Evolutionary conservation across 2,797 vertebrate species (phyloP).

Genomic region (Mastacembelus armatus): DNA sequence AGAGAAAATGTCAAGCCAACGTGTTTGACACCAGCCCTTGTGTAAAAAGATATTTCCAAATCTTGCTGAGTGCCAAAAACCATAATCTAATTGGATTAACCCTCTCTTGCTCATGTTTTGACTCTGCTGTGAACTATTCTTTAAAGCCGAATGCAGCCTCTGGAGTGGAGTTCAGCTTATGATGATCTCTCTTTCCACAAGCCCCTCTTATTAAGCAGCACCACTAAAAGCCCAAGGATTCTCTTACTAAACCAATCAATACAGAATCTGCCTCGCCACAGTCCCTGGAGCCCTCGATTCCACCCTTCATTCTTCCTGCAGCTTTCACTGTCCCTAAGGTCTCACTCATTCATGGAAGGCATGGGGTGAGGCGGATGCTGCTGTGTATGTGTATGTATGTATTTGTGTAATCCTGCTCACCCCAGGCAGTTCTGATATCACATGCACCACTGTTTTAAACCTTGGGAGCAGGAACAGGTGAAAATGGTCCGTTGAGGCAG

Average conservation of each 20-base stretch:
- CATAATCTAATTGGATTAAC: constrained; percentile 31
- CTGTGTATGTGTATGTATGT: not conserved
- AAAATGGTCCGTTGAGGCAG: constrained; percentile 51
- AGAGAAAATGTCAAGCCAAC: not conserved
- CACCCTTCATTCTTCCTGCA: constrained; percentile 61
- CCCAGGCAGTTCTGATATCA: constrained; percentile 38
- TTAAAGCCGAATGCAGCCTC: constrained; percentile 56
- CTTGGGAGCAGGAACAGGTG: constrained; percentile 56
- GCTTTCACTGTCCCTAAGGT: constrained; percentile 50
- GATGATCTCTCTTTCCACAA: constrained; percentile 73
- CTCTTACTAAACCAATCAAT: constrained; percentile 84
- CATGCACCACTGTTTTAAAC: constrained; percentile 43
- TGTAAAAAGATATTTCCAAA: constrained; percentile 5
- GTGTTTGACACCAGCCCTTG: not conserved
- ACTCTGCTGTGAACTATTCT: constrained; percentile 48
- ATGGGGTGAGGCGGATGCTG: constrained; percentile 8
- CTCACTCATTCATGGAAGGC: constrained; percentile 53
- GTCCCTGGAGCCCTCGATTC: constrained; percentile 57
- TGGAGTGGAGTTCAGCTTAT: constrained; percentile 71
- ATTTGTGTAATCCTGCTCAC: constrained; percentile 16
- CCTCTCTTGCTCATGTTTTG: constrained; percentile 54
- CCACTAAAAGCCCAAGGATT: constrained; percentile 82
- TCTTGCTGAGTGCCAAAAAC: constrained; percentile 1
- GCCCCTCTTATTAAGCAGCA: constrained; percentile 79
- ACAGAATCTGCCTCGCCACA: constrained; percentile 63